phyloP scores from a whole-genome alignment of 2,797 vertebrate genomes.

The Borostomias antarcticus region DNA sequence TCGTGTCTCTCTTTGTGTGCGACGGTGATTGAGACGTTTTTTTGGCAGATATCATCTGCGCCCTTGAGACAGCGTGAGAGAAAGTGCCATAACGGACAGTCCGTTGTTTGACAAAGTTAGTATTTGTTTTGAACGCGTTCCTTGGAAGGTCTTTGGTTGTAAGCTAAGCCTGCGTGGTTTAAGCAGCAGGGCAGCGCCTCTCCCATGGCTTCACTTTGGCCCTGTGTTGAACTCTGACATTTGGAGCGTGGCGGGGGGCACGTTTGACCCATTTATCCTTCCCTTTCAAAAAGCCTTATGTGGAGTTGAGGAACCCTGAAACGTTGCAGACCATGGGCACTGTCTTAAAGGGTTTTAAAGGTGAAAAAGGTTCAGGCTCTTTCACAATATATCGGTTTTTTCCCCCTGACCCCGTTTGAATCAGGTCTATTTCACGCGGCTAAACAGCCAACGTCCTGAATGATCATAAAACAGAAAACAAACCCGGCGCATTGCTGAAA shows the following conservation, averaged over 20 bases:
- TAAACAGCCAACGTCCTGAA: conserved; percentile 64
- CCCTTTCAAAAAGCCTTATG: conserved; percentile 74
- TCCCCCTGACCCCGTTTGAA: conserved; percentile 47
- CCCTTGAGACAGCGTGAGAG: conserved; percentile 29
- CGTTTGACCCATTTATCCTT: conserved; percentile 74
- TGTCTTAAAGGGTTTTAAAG: conserved; percentile 68
- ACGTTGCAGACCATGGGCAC: conserved; percentile 57
- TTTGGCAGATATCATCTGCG: conserved; percentile 33
- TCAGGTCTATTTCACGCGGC: conserved; percentile 52
- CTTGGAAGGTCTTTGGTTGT: conserved; percentile 78
- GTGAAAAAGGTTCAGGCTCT: conserved; percentile 51
- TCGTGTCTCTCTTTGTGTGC: conserved; percentile 57
- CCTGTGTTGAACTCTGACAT: conserved; percentile 81
- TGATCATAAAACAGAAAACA: conserved; percentile 73
- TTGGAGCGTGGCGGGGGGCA: conserved; percentile 71
- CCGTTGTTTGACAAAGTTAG: conserved; percentile 43
- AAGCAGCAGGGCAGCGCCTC: conserved; percentile 73
- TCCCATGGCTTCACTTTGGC: conserved; percentile 78
- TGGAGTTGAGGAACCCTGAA: conserved; percentile 68
- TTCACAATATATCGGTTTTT: conserved; percentile 47
- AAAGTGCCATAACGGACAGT: conserved; percentile 39
- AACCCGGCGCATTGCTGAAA: conserved; percentile 65
- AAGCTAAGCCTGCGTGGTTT: conserved; percentile 77
- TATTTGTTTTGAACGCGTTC: conserved; percentile 42
- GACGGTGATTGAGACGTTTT: conserved; percentile 15